Evolutionary conservation across 2,797 vertebrate genomes (phyloP), one percentile per base, ranked within the genome.

Genomic region (Novumbra hubbsi): DNA sequence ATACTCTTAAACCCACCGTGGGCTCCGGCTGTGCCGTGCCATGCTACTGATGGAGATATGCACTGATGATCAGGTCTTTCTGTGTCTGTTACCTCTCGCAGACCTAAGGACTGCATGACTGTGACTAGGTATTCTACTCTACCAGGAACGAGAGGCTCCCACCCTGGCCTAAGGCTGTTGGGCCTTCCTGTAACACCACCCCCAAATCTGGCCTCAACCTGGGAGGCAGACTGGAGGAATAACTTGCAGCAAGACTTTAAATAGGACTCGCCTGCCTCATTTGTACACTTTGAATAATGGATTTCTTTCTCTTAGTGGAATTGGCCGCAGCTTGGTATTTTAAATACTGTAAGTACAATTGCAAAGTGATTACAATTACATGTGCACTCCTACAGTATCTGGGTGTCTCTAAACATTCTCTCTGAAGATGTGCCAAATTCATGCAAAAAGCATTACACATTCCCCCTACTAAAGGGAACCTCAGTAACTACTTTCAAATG

Each of bases 281-380:
- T 28, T 15, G 8, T 65, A 65, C 28, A 17, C 16, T 17, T 65
- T 32, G 5, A 5, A 17, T 57, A 9, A 68, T 55, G 16, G 12
- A 45, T 14, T 38, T 30, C 24, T 9, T 50, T 66, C 70, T 78
- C 38, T 41, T 34, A 30, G 38, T 50, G 8, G 68, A 71, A 75
- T 70, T 71, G 74, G 75, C 34, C 41, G 68, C 78, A 60, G 50
- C 74, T 73, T 66, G 71, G 11, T 3, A 70, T 84, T 77, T 78
- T 74, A 80, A 76, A 84, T 85, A 85, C 83, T 88, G 87, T 85
- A 80, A 68, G 81, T 76, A 75, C 60, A 38, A 34, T 74, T 81
- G 74, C 76, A 78, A 75, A 71, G 65, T 67, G 64, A 69, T 28
- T 8, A 66, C 62, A 12, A 57, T 34, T 38, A 38, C 72, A 63